Conservation (phyloP, 92 coral and sea anemone genomes). For the Diadumene lineata region DNA sequence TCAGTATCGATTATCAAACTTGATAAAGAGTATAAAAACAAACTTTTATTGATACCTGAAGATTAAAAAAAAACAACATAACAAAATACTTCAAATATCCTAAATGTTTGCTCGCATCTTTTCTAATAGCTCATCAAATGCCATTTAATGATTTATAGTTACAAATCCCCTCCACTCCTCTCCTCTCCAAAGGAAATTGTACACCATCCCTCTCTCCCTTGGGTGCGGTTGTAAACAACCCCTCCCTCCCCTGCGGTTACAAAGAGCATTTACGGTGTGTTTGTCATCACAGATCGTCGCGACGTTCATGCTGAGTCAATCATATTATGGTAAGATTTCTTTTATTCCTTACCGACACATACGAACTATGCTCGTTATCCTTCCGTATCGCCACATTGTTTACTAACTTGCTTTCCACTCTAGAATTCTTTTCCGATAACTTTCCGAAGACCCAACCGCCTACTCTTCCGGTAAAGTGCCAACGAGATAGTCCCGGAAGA, state of each 20-base stretch:
- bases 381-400: constrained; percentile 33
- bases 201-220: too few species aligned
- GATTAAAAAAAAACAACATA: too few species aligned
- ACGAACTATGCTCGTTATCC: constrained; percentile 1
- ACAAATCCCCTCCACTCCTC: too few species aligned
- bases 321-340: not conserved
- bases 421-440: constrained; percentile 7
- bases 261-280: not conserved
- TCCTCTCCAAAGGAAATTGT: too few species aligned
- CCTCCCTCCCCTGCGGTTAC: not conserved
- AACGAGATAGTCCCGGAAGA: constrained; percentile 39
- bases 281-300: not conserved
- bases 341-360: not conserved
- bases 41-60: too few species aligned
- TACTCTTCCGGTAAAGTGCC: constrained; percentile 34
- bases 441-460: constrained; percentile 27
- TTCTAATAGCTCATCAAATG: too few species aligned
- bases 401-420: not conserved
- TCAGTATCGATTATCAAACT: too few species aligned
- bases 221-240: too few species aligned
- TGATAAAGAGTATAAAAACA: too few species aligned
- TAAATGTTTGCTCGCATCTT: too few species aligned
- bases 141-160: too few species aligned
- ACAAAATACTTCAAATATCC: too few species aligned
- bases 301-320: not conserved